A percentile compares a stretch with the other conserved stretches of the same genome.
phyloP scores from a whole-genome alignment of 1,140 invertebrate genomes.

The Drosophila watanabei region DNA sequence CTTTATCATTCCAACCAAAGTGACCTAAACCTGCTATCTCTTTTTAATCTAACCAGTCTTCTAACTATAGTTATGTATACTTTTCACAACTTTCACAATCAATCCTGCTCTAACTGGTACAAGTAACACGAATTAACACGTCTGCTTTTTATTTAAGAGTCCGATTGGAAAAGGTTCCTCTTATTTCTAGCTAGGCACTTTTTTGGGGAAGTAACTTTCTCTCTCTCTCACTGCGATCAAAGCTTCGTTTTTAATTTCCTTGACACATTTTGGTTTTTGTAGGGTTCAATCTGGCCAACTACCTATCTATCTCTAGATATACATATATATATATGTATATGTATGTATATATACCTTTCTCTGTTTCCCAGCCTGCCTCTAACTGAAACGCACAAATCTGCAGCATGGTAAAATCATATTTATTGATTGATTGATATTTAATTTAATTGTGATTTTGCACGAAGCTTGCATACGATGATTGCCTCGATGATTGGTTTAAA shows the following conservation, averaged over 20 bases:
- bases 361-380: conserved; percentile 25
- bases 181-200: neutral
- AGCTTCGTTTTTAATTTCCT: neutral
- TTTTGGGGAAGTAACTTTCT: too few relatives aligned
- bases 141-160: neutral
- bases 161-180: neutral
- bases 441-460: conserved; percentile 42
- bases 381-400: conserved; percentile 43
- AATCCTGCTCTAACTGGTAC: conserved; percentile 3
- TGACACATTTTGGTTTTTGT: neutral
- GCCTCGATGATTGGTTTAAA: conserved; percentile 53
- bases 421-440: conserved; percentile 12
- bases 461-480: conserved; percentile 43
- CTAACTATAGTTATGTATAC: conserved; percentile 4
- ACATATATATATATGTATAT: conserved; percentile 13
- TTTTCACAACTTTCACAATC: neutral
- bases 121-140: neutral
- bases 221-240: too few relatives aligned
- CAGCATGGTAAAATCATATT: conserved; percentile 47
- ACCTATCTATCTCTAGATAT: conserved; percentile 21
- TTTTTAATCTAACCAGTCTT: neutral
- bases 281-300: conserved; percentile 11
- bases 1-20: conserved; percentile 6
- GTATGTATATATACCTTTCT: conserved; percentile 21
- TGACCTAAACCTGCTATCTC: neutral